Evolutionary conservation across 2,797 vertebrate genomes (phyloP).

Genomic region (Pipistrellus kuhlii): DNA sequence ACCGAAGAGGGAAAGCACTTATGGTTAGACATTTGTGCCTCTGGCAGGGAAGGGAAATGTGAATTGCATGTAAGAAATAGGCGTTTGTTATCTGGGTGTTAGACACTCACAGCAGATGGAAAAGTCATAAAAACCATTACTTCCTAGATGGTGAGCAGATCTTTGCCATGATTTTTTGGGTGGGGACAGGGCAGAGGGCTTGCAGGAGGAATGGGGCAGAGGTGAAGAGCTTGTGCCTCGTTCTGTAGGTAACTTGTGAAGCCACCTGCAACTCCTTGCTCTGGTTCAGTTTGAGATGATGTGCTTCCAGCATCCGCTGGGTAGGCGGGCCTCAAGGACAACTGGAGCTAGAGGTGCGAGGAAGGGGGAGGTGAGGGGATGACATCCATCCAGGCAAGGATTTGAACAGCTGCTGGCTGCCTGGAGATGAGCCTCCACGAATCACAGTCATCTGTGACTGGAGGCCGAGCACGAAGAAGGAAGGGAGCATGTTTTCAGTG

Average conservation of each 20-base stretch:
- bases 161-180: background rate
- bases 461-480: background rate
- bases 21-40: background rate
- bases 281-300: background rate
- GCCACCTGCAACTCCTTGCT: background rate
- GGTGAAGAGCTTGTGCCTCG: background rate
- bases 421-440: accelerated
- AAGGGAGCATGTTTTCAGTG: background rate
- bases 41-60: background rate
- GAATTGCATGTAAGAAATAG: slow-evolving; percentile 11
- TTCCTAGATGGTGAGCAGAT: slow-evolving; percentile 6
- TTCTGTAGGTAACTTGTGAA: accelerated
- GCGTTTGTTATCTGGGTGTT: slow-evolving; percentile 52
- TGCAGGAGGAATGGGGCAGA: background rate
- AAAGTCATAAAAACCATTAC: slow-evolving; percentile 31
- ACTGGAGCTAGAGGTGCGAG: background rate
- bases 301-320: background rate
- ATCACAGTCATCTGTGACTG: background rate
- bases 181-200: background rate
- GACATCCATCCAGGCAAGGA: background rate
- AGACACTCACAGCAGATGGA: slow-evolving; percentile 24
- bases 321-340: accelerated
- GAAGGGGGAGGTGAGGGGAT: background rate
- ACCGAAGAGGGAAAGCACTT: background rate
- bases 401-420: slow-evolving; percentile 9